Evolutionary conservation across 1,140 invertebrate species (phyloP), one percentile per base, ranked within the genome.

Genomic region (Protaetia brevitarsis): DNA sequence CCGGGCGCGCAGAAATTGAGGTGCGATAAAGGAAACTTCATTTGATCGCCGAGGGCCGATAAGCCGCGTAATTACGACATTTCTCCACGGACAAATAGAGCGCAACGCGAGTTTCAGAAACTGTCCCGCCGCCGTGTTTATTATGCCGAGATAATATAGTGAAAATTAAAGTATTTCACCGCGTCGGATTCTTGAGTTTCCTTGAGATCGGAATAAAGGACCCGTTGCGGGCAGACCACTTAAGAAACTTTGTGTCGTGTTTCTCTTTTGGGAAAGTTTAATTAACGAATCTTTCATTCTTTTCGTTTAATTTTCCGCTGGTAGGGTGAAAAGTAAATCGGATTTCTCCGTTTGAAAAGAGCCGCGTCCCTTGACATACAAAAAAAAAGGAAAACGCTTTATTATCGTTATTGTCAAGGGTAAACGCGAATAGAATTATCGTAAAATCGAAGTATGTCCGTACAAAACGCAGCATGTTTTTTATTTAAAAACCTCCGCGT

Each of bases 11-110:
- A 16, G 41, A 21, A 51, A 51, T 51, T 3, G 26, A 51, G 41
- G 41, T 51, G 41, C 16, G 41, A 51, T 51, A 51, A 51, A 23
- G n/a, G 4, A 51, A 51, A 51, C 41, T 51, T 51, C 41, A 51
- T 51, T 51, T 51, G 41, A 51, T 51, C 11, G 3, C 16, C 41
- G 41, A 16, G n/a, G 26, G 41, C 41, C 3, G 41, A 51, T 51
- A 51, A 51, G 41, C 5, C 16, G 3, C n/a, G 41, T 51, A 51
- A 51, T 51, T 51, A 51, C 41, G n/a, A 51, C 19, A 19, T 51
- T 51, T 19, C 41, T n/a, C n/a, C 16, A 6, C 26, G 41, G 41
- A 51, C 41, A 51, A 51, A 51, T 23, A 51, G 16, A 7, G 26
- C 26, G n/a, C 26, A 19, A 7, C 1, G 16, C 41, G 26, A 51